phyloP scores from a whole-genome alignment of 2,888 invertebrate genomes.

The Hyposoter dolosus region DNA sequence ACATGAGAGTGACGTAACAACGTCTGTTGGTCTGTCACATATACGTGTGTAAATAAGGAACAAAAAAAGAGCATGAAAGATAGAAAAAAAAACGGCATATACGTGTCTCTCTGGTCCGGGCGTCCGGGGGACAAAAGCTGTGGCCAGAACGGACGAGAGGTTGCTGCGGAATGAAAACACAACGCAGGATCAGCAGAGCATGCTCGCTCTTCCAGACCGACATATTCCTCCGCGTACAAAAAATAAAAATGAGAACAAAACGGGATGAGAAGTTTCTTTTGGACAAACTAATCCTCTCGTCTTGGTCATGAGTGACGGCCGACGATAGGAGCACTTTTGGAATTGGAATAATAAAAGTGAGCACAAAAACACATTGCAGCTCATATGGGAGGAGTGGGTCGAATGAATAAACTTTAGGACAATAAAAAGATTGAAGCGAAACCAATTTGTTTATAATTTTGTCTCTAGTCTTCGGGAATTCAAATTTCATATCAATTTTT shows the following conservation, averaged over 20 bases:
- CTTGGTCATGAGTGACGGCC: neutral
- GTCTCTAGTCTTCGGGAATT: neutral
- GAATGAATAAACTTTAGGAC: neutral
- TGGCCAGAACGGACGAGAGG: conserved; percentile 40
- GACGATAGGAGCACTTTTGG: conserved; percentile 10
- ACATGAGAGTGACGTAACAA: conserved; percentile 12
- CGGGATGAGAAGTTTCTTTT: conserved; percentile 44
- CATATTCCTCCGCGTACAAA: conserved; percentile 30
- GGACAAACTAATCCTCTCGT: conserved; percentile 26
- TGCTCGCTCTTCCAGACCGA: conserved; percentile 52
- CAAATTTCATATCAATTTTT: neutral
- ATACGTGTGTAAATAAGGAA: neutral
- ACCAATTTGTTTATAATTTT: neutral
- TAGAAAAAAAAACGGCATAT: conserved; percentile 44
- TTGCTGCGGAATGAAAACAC: conserved; percentile 42
- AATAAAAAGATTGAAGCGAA: neutral
- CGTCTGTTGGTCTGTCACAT: conserved; percentile 38
- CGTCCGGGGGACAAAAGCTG: conserved; percentile 46
- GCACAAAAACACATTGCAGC: neutral
- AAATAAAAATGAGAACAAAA: conserved; percentile 22
- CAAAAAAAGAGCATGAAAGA: conserved; percentile 15
- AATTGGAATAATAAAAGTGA: neutral
- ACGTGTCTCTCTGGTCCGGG: conserved; percentile 52
- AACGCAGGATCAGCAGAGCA: conserved; percentile 52
- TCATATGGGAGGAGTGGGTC: neutral